Conservation (phyloP, 2,888 invertebrate species). For the Volucella zonaria region DNA sequence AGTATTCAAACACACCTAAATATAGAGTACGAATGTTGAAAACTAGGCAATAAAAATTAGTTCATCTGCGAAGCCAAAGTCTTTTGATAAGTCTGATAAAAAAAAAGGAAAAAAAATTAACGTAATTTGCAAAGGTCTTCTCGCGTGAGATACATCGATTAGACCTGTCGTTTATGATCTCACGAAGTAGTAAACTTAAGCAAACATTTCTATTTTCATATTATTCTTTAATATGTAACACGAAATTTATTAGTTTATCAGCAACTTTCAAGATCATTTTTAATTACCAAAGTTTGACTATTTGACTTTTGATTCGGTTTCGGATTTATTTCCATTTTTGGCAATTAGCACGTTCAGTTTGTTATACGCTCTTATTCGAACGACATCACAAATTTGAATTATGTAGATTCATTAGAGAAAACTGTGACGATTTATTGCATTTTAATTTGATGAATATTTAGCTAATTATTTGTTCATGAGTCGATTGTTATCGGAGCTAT, state of each 20-base stretch:
- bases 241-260: constrained; percentile 50
- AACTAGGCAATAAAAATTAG: too few relatives aligned
- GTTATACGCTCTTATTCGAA: constrained; percentile 56
- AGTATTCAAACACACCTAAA: too few relatives aligned
- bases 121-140: constrained; percentile 27
- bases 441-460: constrained; percentile 1
- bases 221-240: constrained; percentile 53
- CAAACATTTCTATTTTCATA: constrained; percentile 37
- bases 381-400: not conserved
- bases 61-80: too few relatives aligned
- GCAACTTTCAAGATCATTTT: constrained; percentile 56
- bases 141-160: constrained; percentile 41
- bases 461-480: constrained; percentile 45
- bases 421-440: constrained; percentile 1
- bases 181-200: constrained; percentile 34
- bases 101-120: constrained; percentile 11
- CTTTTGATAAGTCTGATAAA: not conserved
- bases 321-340: constrained; percentile 8
- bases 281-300: constrained; percentile 29
- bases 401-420: constrained; percentile 15
- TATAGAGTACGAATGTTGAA: too few relatives aligned
- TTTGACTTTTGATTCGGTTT: constrained; percentile 4
- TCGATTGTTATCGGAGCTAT: constrained; percentile 37
- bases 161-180: constrained; percentile 3
- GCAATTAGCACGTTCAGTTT: constrained; percentile 53